These are phyloP conservation scores for Eulemur rubriventer DNA, from an alignment of 2,797 vertebrate species.

Conservation along the genomic window DNA sequence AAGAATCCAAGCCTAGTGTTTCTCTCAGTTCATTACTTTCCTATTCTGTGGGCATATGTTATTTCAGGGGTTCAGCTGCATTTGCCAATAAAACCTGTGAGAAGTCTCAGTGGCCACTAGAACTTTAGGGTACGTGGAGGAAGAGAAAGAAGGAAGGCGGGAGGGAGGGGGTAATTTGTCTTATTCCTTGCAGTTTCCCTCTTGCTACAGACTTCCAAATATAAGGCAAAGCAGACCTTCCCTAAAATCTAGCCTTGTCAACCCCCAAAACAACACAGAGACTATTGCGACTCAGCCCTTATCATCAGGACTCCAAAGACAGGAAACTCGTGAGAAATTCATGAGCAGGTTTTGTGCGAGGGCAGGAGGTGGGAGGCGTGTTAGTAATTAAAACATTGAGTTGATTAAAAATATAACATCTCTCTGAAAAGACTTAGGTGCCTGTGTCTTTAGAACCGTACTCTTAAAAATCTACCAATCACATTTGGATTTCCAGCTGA, in stretches of 20 bases:
- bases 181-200: neutral
- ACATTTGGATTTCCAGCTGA: slow-evolving; percentile 35
- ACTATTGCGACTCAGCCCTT: neutral
- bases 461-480: slow-evolving; percentile 44
- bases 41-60: neutral
- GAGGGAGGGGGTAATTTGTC: neutral
- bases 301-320: neutral
- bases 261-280: neutral
- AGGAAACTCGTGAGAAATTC: slow-evolving; percentile 11
- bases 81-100: neutral
- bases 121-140: neutral
- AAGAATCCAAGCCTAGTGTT: neutral
- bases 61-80: neutral
- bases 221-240: neutral
- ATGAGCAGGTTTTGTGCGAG: slow-evolving; percentile 24
- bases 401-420: slow-evolving; percentile 70
- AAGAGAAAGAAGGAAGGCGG: neutral
- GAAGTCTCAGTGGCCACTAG: neutral
- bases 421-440: slow-evolving; percentile 54
- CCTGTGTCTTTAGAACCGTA: slow-evolving; percentile 46
- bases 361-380: neutral
- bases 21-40: neutral
- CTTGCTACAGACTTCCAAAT: slow-evolving; percentile 13
- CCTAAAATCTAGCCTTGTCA: neutral
- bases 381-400: slow-evolving; percentile 64